Percentiles rank a stretch among this genome's conserved stretches.
Evolutionary conservation across 2,797 vertebrate species (phyloP).

Genomic region (Gymnodraco acuticeps): DNA sequence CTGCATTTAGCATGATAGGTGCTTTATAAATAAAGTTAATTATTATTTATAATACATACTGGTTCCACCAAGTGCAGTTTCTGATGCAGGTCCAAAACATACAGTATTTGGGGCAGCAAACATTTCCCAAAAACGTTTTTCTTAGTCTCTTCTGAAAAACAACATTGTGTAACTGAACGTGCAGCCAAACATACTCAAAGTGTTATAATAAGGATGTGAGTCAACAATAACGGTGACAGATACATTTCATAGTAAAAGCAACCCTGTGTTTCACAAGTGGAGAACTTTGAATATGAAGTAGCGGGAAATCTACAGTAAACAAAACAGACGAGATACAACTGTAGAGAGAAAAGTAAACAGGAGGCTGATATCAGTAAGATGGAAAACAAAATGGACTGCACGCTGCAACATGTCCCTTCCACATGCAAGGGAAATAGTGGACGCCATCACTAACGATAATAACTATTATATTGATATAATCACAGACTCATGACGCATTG

Average conservation of each 20-base stretch:
- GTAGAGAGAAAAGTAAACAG: background rate
- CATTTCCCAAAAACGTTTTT: no score
- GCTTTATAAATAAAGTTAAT: no score
- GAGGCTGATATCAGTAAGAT: background rate
- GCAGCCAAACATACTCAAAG: background rate
- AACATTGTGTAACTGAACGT: background rate
- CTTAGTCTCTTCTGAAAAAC: background rate
- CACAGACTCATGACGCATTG: background rate
- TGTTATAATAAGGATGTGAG: slow-evolving; percentile 2
- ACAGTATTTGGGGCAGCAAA: background rate
- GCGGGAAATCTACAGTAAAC: background rate
- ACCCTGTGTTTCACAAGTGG: background rate
- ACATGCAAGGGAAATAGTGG: background rate
- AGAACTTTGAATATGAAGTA: background rate
- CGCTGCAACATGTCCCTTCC: background rate
- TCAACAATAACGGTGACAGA: slow-evolving; percentile 11
- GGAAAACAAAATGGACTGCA: background rate
- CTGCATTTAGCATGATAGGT: no score
- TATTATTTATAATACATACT: no score
- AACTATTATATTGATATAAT: background rate
- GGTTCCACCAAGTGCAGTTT: no score
- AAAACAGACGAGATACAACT: background rate
- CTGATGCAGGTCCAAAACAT: no score
- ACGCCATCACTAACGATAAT: background rate
- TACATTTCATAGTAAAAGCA: background rate